phyloP scores from a whole-genome alignment of 2,797 vertebrate genomes.

The Ctenosaura bakeri region DNA sequence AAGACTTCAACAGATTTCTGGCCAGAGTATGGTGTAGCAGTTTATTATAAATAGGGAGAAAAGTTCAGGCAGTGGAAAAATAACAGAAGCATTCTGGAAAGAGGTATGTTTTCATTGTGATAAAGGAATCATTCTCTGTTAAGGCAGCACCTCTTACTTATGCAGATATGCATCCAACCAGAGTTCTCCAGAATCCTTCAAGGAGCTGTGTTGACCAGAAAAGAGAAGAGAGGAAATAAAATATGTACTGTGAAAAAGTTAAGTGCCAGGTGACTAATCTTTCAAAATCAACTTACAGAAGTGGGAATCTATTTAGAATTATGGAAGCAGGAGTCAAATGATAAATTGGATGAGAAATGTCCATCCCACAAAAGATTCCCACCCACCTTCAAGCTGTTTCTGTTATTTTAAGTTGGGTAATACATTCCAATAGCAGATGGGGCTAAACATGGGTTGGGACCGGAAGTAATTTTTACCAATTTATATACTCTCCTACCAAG shows the following conservation, averaged over 20 bases:
- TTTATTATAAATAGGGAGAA: constrained; percentile 1
- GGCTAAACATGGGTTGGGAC: no score
- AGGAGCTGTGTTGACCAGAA: constrained; percentile 60
- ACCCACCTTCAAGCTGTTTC: background rate
- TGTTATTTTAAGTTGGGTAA: background rate
- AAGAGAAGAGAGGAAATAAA: background rate
- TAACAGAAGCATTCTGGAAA: background rate
- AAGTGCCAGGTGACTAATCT: background rate
- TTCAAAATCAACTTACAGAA: background rate
- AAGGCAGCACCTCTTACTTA: constrained; percentile 61
- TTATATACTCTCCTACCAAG: no score
- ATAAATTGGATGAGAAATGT: background rate
- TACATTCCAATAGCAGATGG: no score
- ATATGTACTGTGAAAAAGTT: background rate
- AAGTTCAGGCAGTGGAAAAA: background rate
- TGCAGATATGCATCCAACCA: constrained; percentile 80
- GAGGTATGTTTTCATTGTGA: background rate
- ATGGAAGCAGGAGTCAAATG: background rate
- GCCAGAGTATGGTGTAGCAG: no score
- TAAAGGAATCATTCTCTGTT: background rate
- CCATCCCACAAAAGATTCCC: background rate
- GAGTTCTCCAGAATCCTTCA: constrained; percentile 77
- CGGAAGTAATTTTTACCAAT: no score
- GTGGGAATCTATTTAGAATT: background rate
- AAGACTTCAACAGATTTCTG: no score